These are phyloP conservation scores for Nomada fabriciana DNA, from an alignment of 2,888 invertebrate species.

Conservation along the genomic window DNA sequence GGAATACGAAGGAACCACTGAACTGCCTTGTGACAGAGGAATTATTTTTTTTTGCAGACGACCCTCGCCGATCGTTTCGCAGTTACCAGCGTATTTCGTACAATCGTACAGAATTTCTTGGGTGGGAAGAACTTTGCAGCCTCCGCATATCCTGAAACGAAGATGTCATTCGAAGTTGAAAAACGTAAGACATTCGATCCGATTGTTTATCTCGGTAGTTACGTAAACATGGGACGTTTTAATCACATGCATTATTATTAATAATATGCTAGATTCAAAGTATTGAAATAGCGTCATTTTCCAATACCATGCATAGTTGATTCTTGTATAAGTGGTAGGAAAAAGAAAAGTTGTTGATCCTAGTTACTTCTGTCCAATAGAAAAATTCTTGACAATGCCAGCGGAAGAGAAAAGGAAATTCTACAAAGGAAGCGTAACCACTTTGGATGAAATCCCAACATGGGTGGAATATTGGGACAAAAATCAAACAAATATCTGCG, in stretches of 20 bases:
- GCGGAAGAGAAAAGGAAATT: conserved; percentile 86
- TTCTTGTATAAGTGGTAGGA: neutral
- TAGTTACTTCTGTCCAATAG: conserved; percentile 65
- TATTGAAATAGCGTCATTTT: neutral
- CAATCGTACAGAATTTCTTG: conserved; percentile 25
- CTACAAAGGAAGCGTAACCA: conserved; percentile 84
- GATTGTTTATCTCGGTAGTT: conserved; percentile 65
- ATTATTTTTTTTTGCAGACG: conserved; percentile 66
- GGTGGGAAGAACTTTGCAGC: conserved; percentile 16
- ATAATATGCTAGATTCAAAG: no score
- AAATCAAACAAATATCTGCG: conserved; percentile 81
- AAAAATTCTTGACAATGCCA: conserved; percentile 85
- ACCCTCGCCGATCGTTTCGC: conserved; percentile 37
- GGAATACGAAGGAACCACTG: conserved; percentile 23
- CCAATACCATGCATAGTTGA: neutral
- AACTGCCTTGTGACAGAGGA: conserved; percentile 44
- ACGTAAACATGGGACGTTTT: conserved; percentile 16
- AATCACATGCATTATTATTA: neutral
- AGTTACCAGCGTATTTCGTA: conserved; percentile 14
- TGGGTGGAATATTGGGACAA: conserved; percentile 86
- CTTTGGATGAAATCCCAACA: conserved; percentile 85
- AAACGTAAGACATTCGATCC: conserved; percentile 72
- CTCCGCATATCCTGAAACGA: conserved; percentile 26
- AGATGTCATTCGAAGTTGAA: conserved; percentile 74
- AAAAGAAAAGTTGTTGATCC: neutral